Percentiles rank a stretch among this genome's conserved stretches.
phyloP scores from a whole-genome alignment of 2,113 vertebrate genomes.

The Spea bombifrons region DNA sequence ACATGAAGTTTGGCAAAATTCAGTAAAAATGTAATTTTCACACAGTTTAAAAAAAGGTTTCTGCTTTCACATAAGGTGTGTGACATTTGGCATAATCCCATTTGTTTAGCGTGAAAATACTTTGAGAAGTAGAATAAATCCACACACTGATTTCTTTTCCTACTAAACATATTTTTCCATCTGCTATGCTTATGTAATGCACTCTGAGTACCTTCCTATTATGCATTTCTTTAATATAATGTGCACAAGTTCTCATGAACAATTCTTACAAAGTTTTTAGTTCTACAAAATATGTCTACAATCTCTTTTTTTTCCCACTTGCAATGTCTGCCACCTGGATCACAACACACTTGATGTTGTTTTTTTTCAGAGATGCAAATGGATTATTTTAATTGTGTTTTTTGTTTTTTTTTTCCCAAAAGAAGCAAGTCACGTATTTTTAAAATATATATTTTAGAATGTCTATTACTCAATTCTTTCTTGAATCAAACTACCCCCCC shows the following conservation, averaged over 20 bases:
- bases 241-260: not conserved
- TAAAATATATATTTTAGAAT: too few relatives aligned
- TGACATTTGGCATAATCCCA: not conserved
- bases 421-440: not conserved
- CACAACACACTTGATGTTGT: constrained; percentile 45
- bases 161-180: constrained; percentile 10
- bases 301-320: constrained; percentile 29
- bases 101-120: constrained; percentile 12
- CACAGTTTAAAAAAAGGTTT: too few relatives aligned
- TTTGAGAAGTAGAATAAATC: not conserved
- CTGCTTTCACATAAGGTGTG: too few relatives aligned
- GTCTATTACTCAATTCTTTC: too few relatives aligned
- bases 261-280: not conserved
- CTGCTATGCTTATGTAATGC: constrained; percentile 19
- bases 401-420: constrained; percentile 32
- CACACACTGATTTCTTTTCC: not conserved
- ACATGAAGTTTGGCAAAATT: too few relatives aligned
- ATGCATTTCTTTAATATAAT: not conserved
- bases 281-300: not conserved
- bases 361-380: constrained; percentile 20
- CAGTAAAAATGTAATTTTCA: too few relatives aligned
- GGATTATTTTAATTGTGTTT: constrained; percentile 5
- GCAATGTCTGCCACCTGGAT: constrained; percentile 44
- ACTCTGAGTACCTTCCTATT: not conserved
- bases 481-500: too few relatives aligned